These are phyloP conservation scores for Poicephalus gulielmi DNA, from an alignment of 2,113 vertebrate genomes.

Conservation along the genomic window DNA sequence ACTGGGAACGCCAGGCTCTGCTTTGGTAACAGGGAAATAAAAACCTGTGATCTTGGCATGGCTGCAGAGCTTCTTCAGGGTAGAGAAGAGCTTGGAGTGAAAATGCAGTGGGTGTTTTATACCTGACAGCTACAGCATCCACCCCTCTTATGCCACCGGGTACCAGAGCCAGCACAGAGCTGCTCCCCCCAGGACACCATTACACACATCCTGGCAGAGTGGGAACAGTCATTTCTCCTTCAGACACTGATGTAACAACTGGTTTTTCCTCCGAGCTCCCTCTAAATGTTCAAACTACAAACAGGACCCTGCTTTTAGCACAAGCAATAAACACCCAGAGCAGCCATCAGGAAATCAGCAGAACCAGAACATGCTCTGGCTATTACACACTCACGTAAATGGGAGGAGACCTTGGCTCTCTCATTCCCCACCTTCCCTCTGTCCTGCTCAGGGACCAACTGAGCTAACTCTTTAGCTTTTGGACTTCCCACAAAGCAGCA, in stretches of 20 bases:
- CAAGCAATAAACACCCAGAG: not conserved
- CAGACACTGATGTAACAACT: not conserved
- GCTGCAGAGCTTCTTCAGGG: not conserved
- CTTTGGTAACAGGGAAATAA: not conserved
- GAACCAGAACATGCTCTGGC: not conserved
- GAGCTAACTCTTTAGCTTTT: not conserved
- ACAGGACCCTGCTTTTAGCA: too few relatives aligned
- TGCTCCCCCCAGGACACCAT: not conserved
- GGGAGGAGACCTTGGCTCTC: not conserved
- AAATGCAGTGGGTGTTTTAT: not conserved
- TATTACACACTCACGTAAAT: fast-evolving
- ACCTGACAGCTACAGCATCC: not conserved
- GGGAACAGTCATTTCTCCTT: not conserved
- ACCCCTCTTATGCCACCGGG: not conserved
- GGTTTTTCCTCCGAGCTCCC: not conserved
- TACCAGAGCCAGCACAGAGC: not conserved
- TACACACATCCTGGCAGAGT: fast-evolving
- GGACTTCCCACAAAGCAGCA: not conserved
- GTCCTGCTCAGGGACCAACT: fast-evolving
- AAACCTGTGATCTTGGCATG: not conserved
- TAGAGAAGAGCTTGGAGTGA: not conserved
- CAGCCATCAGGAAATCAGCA: not conserved
- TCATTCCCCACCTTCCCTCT: not conserved
- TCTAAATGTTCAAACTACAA: not conserved
- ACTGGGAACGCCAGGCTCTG: not conserved